phyloP scores from a whole-genome alignment of 2,888 invertebrate species.

The Eristalis intricaria region DNA sequence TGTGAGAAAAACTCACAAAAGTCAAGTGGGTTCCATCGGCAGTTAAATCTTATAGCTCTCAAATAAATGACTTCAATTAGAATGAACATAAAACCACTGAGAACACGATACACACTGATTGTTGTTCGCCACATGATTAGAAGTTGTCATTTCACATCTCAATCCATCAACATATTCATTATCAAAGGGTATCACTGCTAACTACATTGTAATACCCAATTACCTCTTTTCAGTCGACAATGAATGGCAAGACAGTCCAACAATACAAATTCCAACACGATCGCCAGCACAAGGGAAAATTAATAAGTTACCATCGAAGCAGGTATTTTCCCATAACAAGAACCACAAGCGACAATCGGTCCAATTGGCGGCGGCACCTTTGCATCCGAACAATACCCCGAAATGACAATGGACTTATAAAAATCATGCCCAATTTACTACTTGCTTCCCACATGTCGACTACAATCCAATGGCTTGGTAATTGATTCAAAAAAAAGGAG shows the following conservation, averaged over 20 bases:
- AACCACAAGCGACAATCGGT: slow-evolving; percentile 24
- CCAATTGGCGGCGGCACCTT: slow-evolving; percentile 50
- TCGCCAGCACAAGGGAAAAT: slow-evolving; percentile 42
- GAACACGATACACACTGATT: no score
- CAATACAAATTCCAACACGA: slow-evolving; percentile 45
- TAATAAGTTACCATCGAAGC: slow-evolving; percentile 42
- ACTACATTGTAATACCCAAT: slow-evolving; percentile 58
- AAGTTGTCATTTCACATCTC: slow-evolving; percentile 15
- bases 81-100: no score
- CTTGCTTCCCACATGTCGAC: slow-evolving; percentile 44
- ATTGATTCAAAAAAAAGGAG: slow-evolving; percentile 27
- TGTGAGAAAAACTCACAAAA: no score
- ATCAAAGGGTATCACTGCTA: slow-evolving; percentile 3
- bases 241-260: slow-evolving; percentile 53
- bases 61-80: no score
- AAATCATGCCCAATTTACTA: slow-evolving; percentile 59
- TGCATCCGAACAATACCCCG: slow-evolving; percentile 34
- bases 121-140: slow-evolving; percentile 5
- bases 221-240: slow-evolving; percentile 52
- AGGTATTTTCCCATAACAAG: slow-evolving; percentile 63
- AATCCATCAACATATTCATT: slow-evolving; percentile 51
- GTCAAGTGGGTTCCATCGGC: no score
- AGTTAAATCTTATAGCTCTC: no score
- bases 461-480: slow-evolving; percentile 23
- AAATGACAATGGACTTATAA: slow-evolving; percentile 53